Base-by-base conservation (phyloP, 1,140 invertebrate genomes). In the Drosophila malerkotliana region DNA sequence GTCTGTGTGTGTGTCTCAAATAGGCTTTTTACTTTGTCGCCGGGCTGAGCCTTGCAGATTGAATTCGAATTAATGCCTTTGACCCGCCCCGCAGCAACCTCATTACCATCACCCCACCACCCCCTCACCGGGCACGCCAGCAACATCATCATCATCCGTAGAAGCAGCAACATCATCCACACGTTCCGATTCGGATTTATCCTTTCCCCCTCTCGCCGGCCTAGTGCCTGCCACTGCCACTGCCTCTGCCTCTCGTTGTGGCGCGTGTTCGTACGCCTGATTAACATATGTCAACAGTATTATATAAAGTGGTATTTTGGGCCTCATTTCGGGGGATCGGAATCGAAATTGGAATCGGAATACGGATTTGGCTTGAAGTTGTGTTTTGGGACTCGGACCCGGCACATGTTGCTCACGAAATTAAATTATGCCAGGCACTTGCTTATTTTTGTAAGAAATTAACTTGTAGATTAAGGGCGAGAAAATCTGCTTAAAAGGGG, bases 221-320 rank as follows among this genome's bases (percentile, higher is more conserved):
- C 48, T 44, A 44, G 44, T 67, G 39, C 54, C 41, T 28, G n/a
- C 45, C 39, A 21, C 57, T 9, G 32, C 32, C 32, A 1, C 32
- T 34, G 10, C 34, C 34, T 21, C 48, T 15, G 28, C 26, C 30
- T 30, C 59, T 62, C 49, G 41, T 58, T 79, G 66, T 56, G 77
- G 53, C 83, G 83, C 78, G 83, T 87, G 83, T 83, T 85, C 90
- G 85, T 91, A 68, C 82, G 89, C 85, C 89, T 91, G 85, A 91
- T 91, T 91, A 91, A 91, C 90, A 91, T 91, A 91, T 91, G 90
- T 91, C 89, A 91, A 91, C 89, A 91, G 89, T 89, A 89, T 90
- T 85, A 88, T 83, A 88, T 88, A 88, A 88, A 88, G 84, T 88
- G 83, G 79, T 83, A 88, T 82, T 85, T 79, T 61, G 67, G 76